phyloP scores from a whole-genome alignment of 2,113 vertebrate genomes.

The Grammomys dolichurus region DNA sequence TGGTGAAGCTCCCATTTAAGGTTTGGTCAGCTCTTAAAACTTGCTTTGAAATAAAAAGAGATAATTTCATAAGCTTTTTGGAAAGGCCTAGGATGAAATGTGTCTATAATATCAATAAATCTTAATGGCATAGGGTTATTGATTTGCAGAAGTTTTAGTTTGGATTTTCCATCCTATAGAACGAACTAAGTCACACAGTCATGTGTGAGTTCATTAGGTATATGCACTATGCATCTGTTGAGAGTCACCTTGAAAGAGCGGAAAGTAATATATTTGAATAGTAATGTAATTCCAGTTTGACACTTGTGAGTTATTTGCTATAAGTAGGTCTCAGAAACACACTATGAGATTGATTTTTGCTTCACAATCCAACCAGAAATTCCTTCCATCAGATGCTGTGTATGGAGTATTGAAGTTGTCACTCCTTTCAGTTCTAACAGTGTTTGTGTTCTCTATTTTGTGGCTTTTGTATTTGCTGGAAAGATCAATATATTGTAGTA shows the following conservation, averaged over 20 bases:
- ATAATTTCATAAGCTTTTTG: not conserved
- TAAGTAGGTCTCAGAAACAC: not conserved
- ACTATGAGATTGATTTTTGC: not conserved
- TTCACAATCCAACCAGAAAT: not conserved
- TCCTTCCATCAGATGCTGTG: not conserved
- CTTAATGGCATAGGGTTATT: not conserved
- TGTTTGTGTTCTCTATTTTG: not conserved
- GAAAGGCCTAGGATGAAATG: not conserved
- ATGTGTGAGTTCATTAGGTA: not conserved
- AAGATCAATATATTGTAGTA: not conserved
- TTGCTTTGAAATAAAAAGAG: not conserved
- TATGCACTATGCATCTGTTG: not conserved
- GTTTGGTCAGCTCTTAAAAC: not conserved
- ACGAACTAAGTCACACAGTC: not conserved
- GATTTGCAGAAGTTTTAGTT: not conserved
- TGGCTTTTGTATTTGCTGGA: not conserved
- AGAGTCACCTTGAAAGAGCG: not conserved
- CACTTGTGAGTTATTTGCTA: not conserved
- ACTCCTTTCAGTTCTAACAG: not conserved
- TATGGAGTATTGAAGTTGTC: not conserved
- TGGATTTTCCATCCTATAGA: not conserved
- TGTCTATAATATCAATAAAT: not conserved
- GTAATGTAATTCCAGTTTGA: not conserved
- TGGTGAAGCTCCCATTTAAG: not conserved
- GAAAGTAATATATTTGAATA: not conserved